Conservation (phyloP, 2,113 vertebrate species). For the human region GRCh38 chr2:78928501-78929000, state of each 20-base stretch:
- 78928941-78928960: slow-evolving; percentile 64
- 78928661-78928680: neutral
- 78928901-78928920: neutral
- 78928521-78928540: neutral
- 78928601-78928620: slow-evolving; percentile 42
- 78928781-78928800: slow-evolving; percentile 59
- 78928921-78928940: slow-evolving; percentile 76
- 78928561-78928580: slow-evolving; percentile 22
- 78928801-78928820: slow-evolving; percentile 56
- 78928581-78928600: neutral
- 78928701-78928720: slow-evolving; percentile 52
- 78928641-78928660: slow-evolving; percentile 57
- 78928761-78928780: slow-evolving; percentile 65
- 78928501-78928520: neutral
- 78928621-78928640: slow-evolving; percentile 36
- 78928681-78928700: slow-evolving; percentile 53
- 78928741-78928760: slow-evolving; percentile 55
- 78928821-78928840: slow-evolving; percentile 58
- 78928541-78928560: neutral
- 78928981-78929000: slow-evolving; percentile 71
- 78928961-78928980: slow-evolving; percentile 74
- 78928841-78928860: slow-evolving; percentile 52
- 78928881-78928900: slow-evolving; percentile 48
- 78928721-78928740: slow-evolving; percentile 49
- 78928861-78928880: slow-evolving; percentile 68